phyloP scores from a whole-genome alignment of 2,888 invertebrate genomes.

The Phortica magna region DNA sequence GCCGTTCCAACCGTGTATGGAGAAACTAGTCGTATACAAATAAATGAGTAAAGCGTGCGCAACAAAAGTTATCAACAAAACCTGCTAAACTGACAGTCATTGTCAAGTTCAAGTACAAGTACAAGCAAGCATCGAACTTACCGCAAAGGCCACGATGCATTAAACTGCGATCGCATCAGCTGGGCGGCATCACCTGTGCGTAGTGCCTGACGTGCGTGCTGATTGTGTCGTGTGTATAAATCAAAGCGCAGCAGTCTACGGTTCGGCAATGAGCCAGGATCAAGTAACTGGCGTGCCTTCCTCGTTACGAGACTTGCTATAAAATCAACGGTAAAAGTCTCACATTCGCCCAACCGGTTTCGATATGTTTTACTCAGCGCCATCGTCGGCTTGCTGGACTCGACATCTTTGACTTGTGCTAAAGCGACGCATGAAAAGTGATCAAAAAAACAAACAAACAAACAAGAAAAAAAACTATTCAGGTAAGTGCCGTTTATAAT shows the following conservation, averaged over 20 bases:
- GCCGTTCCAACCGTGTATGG: conserved; percentile 62
- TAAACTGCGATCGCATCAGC: conserved; percentile 54
- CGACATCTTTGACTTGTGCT: neutral
- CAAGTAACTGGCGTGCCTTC: conserved; percentile 57
- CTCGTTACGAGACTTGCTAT: conserved; percentile 57
- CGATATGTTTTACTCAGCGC: conserved; percentile 31
- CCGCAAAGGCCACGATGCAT: conserved; percentile 59
- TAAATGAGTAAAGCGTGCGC: neutral
- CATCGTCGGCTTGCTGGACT: neutral
- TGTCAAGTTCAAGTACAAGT: conserved; percentile 42
- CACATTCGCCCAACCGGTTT: conserved; percentile 58
- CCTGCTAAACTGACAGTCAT: conserved; percentile 24
- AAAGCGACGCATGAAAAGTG: neutral
- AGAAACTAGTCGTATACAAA: conserved; percentile 48
- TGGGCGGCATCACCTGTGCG: conserved; percentile 44
- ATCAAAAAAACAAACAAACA: neutral
- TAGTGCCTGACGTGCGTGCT: conserved; percentile 50
- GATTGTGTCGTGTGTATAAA: conserved; percentile 59
- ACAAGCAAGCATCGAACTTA: conserved; percentile 38
- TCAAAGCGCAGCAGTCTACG: conserved; percentile 54
- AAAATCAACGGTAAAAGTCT: conserved; percentile 59
- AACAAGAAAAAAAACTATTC: neutral
- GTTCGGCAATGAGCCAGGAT: conserved; percentile 41
- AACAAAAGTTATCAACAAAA: conserved; percentile 9
- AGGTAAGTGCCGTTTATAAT: neutral